Conservation (phyloP, 2,888 invertebrate genomes). For the Drosophila helvetica region DNA sequence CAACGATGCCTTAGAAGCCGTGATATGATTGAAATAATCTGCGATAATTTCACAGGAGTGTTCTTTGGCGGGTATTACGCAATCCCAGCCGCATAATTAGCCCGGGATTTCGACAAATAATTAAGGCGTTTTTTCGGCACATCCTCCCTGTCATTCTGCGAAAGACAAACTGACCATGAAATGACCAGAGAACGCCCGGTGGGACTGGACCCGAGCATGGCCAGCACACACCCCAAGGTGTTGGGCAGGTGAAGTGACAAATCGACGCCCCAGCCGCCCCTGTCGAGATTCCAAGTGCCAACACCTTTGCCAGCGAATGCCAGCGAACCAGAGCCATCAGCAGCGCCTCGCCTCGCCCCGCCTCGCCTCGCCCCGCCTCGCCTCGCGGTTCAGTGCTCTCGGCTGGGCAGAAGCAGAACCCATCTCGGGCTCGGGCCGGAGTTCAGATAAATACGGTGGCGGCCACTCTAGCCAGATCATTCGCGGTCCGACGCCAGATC, state of each 20-base stretch:
- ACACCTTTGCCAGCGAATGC: conserved; percentile 52
- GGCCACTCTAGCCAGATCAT: conserved; percentile 57
- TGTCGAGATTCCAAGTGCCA: conserved; percentile 40
- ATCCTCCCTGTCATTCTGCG: conserved; percentile 71
- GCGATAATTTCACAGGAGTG: conserved; percentile 63
- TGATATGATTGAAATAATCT: conserved; percentile 21
- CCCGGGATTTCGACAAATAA: conserved; percentile 48
- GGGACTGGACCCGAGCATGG: conserved; percentile 22
- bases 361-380: conserved; percentile 43
- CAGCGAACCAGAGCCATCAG: conserved; percentile 45
- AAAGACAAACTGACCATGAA: conserved; percentile 77
- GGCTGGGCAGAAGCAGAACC: conserved; percentile 55
- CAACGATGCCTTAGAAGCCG: conserved; percentile 10
- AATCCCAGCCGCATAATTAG: conserved; percentile 58
- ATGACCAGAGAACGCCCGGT: conserved; percentile 19
- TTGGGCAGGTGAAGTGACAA: conserved; percentile 77
- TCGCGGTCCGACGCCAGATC: conserved; percentile 63
- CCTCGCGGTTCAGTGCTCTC: conserved; percentile 75
- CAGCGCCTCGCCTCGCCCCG: conserved; percentile 46
- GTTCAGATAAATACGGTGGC: conserved; percentile 73
- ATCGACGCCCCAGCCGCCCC: conserved; percentile 41
- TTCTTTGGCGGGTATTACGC: conserved; percentile 45
- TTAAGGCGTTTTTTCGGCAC: conserved; percentile 48
- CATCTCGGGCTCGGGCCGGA: conserved; percentile 38
- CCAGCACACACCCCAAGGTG: conserved; percentile 52